phyloP scores from a whole-genome alignment of 2,113 vertebrate genomes.

The Ammodytes dubius region DNA sequence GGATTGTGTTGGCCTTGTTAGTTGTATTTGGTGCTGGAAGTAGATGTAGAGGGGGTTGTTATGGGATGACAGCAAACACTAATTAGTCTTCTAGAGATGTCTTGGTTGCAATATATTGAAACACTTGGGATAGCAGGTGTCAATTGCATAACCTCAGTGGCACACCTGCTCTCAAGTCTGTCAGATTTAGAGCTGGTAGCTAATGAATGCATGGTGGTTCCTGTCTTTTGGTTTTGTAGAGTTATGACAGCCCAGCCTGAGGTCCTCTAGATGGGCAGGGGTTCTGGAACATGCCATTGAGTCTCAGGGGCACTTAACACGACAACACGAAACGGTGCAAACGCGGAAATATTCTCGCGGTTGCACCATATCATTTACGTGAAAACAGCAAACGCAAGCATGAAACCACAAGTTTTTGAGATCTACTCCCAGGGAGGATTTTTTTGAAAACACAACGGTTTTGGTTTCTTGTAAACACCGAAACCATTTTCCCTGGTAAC shows the following conservation, averaged over 20 bases:
- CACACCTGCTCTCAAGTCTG: slow-evolving; percentile 22
- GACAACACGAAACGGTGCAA: too few relatives aligned
- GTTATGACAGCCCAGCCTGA: slow-evolving; percentile 7
- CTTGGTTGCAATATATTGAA: slow-evolving; percentile 34
- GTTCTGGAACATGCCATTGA: background rate
- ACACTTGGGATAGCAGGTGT: slow-evolving; percentile 44
- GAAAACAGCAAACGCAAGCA: too few relatives aligned
- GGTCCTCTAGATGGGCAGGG: slow-evolving; percentile 3
- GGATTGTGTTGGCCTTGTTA: background rate
- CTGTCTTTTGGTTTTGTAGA: slow-evolving; percentile 14
- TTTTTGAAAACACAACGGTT: too few relatives aligned
- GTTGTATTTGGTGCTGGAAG: background rate
- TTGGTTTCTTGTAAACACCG: too few relatives aligned
- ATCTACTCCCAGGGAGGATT: too few relatives aligned
- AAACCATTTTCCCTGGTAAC: too few relatives aligned
- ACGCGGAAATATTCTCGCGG: too few relatives aligned
- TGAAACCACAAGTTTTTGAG: too few relatives aligned
- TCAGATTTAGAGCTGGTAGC: slow-evolving; percentile 12
- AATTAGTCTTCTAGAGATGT: slow-evolving; percentile 33
- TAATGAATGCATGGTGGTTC: slow-evolving; percentile 12
- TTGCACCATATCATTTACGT: too few relatives aligned
- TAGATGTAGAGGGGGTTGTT: background rate
- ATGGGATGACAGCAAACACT: slow-evolving; percentile 25
- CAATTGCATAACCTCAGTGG: slow-evolving; percentile 25
- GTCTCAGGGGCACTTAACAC: background rate